phyloP scores from a whole-genome alignment of 1,140 invertebrate genomes.

The Drosophila bipectinata region DNA sequence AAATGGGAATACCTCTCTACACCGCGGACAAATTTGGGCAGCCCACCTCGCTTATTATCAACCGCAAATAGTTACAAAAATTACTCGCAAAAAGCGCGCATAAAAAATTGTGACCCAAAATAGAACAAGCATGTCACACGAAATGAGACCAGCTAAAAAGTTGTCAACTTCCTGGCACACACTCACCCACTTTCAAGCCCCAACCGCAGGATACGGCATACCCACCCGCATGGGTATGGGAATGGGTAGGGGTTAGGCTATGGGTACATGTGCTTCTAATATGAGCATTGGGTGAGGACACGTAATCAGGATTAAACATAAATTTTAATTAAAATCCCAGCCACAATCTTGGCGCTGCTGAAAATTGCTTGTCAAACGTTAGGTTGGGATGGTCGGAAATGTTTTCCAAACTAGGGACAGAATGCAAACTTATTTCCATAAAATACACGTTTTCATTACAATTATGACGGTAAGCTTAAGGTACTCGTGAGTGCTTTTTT shows the following conservation, averaged over 20 bases:
- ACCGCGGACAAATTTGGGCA: conserved; percentile 14
- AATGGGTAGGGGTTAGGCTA: neutral
- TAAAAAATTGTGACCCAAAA: conserved; percentile 45
- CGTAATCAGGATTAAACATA: conserved; percentile 50
- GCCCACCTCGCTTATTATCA: conserved; percentile 32
- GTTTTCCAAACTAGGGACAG: conserved; percentile 4
- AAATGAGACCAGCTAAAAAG: conserved; percentile 31
- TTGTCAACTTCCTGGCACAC: conserved; percentile 37
- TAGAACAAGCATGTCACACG: conserved; percentile 35
- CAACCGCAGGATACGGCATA: conserved; percentile 11
- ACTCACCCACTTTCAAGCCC: neutral
- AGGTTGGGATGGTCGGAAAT: neutral
- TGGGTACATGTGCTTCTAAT: conserved; percentile 29
- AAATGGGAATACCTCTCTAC: neutral
- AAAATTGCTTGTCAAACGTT: conserved; percentile 19
- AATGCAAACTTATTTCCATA: conserved; percentile 18
- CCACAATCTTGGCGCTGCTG: conserved; percentile 30
- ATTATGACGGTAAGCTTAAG: conserved; percentile 30
- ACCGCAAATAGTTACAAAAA: conserved; percentile 41
- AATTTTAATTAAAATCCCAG: conserved; percentile 46
- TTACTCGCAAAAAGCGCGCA: conserved; percentile 14
- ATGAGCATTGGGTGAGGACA: conserved; percentile 37
- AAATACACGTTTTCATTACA: conserved; percentile 42
- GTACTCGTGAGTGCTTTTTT: conserved; percentile 1
- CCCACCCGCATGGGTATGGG: conserved; percentile 12